Evolutionary conservation across 2,113 vertebrate species (phyloP).

Genomic region (Mirounga angustirostris): DNA sequence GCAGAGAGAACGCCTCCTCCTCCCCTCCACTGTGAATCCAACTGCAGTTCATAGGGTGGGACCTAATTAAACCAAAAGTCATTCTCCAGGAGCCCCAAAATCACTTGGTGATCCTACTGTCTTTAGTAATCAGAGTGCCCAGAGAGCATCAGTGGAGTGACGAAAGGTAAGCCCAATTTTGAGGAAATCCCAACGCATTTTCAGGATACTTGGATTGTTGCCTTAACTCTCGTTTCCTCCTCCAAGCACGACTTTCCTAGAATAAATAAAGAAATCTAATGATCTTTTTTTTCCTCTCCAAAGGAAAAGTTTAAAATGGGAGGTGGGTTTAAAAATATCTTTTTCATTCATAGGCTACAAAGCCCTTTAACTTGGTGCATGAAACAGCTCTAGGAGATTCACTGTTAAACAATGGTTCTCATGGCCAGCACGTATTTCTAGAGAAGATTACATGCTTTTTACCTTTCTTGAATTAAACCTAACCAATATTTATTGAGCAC

Average conservation of each 20-base stretch:
- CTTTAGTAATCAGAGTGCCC: constrained; percentile 44
- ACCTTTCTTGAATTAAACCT: constrained; percentile 54
- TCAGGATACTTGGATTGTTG: background rate
- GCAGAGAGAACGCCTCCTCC: background rate
- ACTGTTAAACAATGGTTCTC: background rate
- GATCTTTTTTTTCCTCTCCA: background rate
- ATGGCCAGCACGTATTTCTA: background rate
- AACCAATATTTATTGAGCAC: background rate
- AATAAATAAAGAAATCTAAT: constrained; percentile 50
- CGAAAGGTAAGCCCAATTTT: constrained; percentile 44
- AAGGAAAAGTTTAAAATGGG: constrained; percentile 1
- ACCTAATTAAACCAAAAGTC: constrained; percentile 58
- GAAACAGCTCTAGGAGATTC: background rate
- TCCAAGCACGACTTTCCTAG: constrained; percentile 39
- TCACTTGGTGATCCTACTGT: background rate
- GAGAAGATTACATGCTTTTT: background rate
- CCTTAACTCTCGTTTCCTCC: background rate
- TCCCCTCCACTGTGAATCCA: background rate
- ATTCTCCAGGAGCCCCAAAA: constrained; percentile 23
- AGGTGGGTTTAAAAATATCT: background rate
- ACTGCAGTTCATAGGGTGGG: background rate
- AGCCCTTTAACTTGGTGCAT: background rate
- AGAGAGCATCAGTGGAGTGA: background rate
- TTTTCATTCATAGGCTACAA: background rate
- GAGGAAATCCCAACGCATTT: background rate